Evolutionary conservation across 2,888 invertebrate species (phyloP).

Genomic region (Erebia epiphron): DNA sequence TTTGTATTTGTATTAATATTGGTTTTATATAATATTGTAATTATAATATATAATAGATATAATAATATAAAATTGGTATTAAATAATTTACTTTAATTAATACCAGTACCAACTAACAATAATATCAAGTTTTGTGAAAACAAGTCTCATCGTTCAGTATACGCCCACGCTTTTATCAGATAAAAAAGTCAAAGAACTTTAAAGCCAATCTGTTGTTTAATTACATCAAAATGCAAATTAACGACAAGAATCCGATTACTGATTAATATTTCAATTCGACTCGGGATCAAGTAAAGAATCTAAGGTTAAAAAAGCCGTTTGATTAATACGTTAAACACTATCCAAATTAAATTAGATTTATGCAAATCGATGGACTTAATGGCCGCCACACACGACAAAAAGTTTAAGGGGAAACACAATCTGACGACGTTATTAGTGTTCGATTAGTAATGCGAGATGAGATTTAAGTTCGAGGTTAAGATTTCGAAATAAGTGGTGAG

Average conservation of each 20-base stretch:
- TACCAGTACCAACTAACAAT: too few relatives aligned
- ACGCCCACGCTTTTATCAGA: slow-evolving; percentile 2
- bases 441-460: slow-evolving; percentile 63
- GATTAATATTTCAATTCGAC: slow-evolving; percentile 46
- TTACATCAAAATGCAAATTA: slow-evolving; percentile 68
- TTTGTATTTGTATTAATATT: too few relatives aligned
- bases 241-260: slow-evolving; percentile 49
- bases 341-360: slow-evolving; percentile 68
- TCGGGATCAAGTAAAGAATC: slow-evolving; percentile 58
- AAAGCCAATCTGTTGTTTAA: slow-evolving; percentile 54
- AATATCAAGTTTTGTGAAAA: not conserved
- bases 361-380: slow-evolving; percentile 69
- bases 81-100: too few relatives aligned
- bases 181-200: not conserved
- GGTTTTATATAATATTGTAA: too few relatives aligned
- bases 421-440: slow-evolving; percentile 46
- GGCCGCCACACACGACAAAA: slow-evolving; percentile 69
- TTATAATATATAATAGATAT: too few relatives aligned
- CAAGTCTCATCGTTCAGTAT: not conserved
- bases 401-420: slow-evolving; percentile 63
- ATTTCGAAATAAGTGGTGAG: not conserved
- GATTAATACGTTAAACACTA: slow-evolving; percentile 70
- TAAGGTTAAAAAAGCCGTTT: slow-evolving; percentile 60
- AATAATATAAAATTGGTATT: too few relatives aligned
- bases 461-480: slow-evolving; percentile 50